A percentile compares a stretch with the other conserved stretches of the same genome.
Evolutionary conservation across 1,140 invertebrate genomes (phyloP).

Genomic region (Papilio polyxenes): DNA sequence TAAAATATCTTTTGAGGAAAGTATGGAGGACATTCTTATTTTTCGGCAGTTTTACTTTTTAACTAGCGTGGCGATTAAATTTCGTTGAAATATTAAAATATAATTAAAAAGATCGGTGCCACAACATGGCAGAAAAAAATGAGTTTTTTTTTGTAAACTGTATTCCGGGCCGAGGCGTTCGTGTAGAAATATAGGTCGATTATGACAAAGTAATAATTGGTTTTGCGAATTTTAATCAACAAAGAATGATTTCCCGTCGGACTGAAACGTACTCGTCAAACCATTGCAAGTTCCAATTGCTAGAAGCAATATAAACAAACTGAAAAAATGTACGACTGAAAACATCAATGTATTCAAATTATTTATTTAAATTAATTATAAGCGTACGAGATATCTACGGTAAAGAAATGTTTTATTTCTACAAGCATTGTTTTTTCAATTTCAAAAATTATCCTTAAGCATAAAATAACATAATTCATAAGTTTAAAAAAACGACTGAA

Average conservation of each 20-base stretch:
- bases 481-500: no score
- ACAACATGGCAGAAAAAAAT: neutral
- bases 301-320: neutral
- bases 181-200: neutral
- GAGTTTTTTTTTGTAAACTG: neutral
- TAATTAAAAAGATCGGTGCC: neutral
- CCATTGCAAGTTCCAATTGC: neutral
- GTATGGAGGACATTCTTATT: no score
- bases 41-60: no score
- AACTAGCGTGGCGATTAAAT: no score
- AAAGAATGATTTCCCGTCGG: constrained; percentile 16
- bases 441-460: no score
- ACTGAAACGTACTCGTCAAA: neutral
- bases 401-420: no score
- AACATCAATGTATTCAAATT: neutral
- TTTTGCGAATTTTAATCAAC: constrained; percentile 2
- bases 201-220: constrained; percentile 1
- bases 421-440: no score
- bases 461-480: no score
- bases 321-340: neutral
- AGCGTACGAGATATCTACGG: no score
- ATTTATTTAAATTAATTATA: no score
- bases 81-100: no score
- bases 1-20: no score
- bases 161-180: neutral